A percentile compares a stretch with the other conserved stretches of the same genome.
phyloP scores from a whole-genome alignment of 2,888 invertebrate species.

The Penaeus monodon region DNA sequence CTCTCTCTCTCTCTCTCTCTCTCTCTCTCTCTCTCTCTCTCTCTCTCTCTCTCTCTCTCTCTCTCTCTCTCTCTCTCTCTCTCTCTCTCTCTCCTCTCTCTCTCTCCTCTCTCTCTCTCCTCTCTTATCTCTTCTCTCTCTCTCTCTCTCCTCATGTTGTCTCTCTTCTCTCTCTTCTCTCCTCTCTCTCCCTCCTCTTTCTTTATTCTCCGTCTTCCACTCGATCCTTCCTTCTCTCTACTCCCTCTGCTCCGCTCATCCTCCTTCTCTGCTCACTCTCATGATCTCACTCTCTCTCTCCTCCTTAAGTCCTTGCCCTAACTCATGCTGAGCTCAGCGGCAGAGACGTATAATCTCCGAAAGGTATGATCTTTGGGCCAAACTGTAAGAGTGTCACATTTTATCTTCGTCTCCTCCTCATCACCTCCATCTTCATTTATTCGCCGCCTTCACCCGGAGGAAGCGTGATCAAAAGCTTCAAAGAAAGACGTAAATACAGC shows the following conservation, averaged over 20 bases:
- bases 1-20: conserved; percentile 19
- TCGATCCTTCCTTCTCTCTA: background rate
- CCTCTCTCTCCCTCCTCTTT: background rate
- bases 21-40: conserved; percentile 13
- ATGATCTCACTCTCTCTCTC: background rate
- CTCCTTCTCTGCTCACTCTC: background rate
- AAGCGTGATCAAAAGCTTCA: no score
- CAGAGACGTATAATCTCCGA: background rate
- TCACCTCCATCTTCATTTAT: no score
- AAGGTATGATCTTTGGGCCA: no score
- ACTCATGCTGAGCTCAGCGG: conserved; percentile 6
- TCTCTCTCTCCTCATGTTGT: background rate
- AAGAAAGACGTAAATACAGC: no score
- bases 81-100: background rate
- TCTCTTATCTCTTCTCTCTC: background rate
- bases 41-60: background rate
- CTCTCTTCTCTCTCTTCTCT: background rate
- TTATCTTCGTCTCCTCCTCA: no score
- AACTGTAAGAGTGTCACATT: no score
- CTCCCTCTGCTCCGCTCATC: background rate
- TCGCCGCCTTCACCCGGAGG: no score
- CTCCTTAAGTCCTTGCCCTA: no score
- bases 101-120: background rate
- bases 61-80: background rate
- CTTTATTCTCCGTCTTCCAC: background rate